These are phyloP conservation scores for Chelon labrosus DNA, from an alignment of 2,797 vertebrate genomes.

Conservation along the genomic window DNA sequence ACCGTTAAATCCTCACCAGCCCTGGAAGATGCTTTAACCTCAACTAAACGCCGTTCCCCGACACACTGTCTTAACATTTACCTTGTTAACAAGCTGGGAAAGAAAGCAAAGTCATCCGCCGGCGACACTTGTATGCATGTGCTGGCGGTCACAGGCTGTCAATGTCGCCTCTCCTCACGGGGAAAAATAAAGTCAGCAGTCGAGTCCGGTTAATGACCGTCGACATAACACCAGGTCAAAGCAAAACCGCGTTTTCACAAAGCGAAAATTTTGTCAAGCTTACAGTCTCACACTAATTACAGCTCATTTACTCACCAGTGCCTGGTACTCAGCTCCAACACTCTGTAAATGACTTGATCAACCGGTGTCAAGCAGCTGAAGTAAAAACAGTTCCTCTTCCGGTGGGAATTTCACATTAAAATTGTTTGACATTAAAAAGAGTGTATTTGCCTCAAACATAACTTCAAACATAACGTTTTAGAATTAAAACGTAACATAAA, in stretches of 20 bases:
- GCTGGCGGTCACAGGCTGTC: conserved; percentile 58
- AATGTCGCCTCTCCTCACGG: conserved; percentile 34
- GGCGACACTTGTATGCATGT: conserved; percentile 45
- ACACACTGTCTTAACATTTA: conserved; percentile 1
- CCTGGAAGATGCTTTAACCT: not conserved
- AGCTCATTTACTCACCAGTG: conserved; percentile 48
- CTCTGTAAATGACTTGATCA: conserved; percentile 51
- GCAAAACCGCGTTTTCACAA: not conserved
- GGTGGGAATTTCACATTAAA: conserved; percentile 23
- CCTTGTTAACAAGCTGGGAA: conserved; percentile 34
- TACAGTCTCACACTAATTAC: not conserved
- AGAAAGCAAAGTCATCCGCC: conserved; percentile 45
- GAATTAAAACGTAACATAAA: no score
- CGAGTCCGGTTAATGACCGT: not conserved
- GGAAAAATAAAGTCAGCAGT: conserved; percentile 3
- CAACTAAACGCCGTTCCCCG: not conserved
- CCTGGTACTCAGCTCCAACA: conserved; percentile 66
- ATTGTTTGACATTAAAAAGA: rapidly evolving
- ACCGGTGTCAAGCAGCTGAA: rapidly evolving
- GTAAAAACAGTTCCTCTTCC: conserved; percentile 30
- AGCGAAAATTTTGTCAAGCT: not conserved
- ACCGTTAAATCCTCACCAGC: no score
- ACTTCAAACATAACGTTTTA: rapidly evolving
- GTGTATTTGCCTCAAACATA: no score
- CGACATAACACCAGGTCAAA: not conserved